Conservation (phyloP, 2,797 vertebrate species). For the Alcedo atthis region DNA sequence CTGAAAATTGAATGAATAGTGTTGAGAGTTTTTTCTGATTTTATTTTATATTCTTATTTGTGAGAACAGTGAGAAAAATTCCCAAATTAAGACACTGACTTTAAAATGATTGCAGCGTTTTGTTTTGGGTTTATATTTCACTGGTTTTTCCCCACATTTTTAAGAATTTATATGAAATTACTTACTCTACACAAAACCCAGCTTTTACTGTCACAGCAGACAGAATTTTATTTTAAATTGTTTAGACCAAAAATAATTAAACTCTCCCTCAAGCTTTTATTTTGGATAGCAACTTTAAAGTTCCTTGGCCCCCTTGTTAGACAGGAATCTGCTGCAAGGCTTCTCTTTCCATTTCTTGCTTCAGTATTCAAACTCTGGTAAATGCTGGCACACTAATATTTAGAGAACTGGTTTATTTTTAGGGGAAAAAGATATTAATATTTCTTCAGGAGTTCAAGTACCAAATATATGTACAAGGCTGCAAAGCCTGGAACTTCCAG, state of each 20-base stretch:
- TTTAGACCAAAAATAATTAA: not conserved
- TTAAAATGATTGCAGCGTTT: not conserved
- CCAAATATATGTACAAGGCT: not conserved
- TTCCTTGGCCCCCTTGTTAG: not conserved
- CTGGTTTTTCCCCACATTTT: accelerated
- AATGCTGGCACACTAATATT: not conserved
- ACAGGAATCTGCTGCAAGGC: not conserved
- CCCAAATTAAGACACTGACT: not conserved
- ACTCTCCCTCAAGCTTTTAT: not conserved
- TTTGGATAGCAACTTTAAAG: not conserved
- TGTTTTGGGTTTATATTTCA: not conserved
- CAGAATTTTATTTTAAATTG: not conserved
- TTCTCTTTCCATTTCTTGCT: not conserved
- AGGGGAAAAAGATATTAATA: not conserved
- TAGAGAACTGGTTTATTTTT: not conserved
- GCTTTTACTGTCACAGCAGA: not conserved
- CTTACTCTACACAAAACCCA: not conserved
- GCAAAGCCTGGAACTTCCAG: not conserved
- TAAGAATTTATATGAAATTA: not conserved
- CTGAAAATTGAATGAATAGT: not conserved
- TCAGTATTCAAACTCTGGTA: not conserved
- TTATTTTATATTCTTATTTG: not conserved
- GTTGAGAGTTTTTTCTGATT: not conserved
- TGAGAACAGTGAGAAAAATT: not conserved
- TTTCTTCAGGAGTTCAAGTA: not conserved